phyloP scores from a whole-genome alignment of 2,113 vertebrate species.

The Strix aluco region DNA sequence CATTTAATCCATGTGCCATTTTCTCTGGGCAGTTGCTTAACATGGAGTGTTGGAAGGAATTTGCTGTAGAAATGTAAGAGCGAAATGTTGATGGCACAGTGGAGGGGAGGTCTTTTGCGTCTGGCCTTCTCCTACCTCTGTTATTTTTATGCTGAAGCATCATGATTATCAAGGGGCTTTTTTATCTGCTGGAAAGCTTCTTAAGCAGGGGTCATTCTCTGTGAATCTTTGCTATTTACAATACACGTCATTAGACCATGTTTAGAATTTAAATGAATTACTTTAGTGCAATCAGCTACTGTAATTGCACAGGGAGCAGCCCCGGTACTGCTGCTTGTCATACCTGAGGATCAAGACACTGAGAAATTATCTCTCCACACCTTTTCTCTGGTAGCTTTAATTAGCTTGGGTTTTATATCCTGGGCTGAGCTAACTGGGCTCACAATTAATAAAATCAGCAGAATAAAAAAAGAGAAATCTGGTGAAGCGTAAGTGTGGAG shows the following conservation, averaged over 20 bases:
- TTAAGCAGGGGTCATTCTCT: not conserved
- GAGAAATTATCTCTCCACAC: not conserved
- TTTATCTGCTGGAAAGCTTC: not conserved
- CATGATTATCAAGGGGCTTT: not conserved
- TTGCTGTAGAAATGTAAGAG: not conserved
- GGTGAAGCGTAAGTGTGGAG: not conserved
- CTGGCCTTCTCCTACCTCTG: not conserved
- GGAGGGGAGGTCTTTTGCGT: not conserved
- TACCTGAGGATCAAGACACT: not conserved
- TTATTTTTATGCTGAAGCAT: not conserved
- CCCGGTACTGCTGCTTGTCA: not conserved
- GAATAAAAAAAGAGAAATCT: not conserved
- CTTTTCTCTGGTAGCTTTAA: not conserved
- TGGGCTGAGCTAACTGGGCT: not conserved
- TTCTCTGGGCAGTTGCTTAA: not conserved
- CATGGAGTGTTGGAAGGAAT: not conserved
- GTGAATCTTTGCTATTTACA: not conserved
- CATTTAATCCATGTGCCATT: not conserved
- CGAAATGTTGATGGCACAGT: not conserved
- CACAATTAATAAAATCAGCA: not conserved
- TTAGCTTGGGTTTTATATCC: not conserved
- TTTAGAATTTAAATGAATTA: slow-evolving; percentile 25
- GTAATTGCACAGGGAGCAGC: not conserved
- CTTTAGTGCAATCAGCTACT: not conserved
- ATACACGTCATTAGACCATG: not conserved